phyloP scores from a whole-genome alignment of 2,888 invertebrate genomes.

The Cataglyphis cursor region DNA sequence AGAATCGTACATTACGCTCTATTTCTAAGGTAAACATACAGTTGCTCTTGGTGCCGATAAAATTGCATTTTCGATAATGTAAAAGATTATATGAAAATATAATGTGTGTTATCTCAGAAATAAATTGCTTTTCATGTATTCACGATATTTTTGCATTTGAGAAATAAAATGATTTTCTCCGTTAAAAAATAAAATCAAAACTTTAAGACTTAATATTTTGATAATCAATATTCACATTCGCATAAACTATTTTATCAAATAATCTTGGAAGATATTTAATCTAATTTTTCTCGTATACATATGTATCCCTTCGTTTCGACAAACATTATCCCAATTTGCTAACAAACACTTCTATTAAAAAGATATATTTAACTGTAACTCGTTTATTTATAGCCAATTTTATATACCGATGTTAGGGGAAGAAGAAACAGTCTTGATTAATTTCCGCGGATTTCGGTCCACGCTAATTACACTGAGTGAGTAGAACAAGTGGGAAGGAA shows the following conservation, averaged over 20 bases:
- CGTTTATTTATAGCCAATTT: slow-evolving; percentile 26
- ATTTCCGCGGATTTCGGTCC: slow-evolving; percentile 65
- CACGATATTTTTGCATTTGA: background rate
- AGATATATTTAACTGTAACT: slow-evolving; percentile 21
- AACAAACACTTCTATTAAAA: slow-evolving; percentile 16
- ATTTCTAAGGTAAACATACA: slow-evolving; percentile 44
- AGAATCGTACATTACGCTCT: slow-evolving; percentile 49
- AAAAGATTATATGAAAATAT: slow-evolving; percentile 5
- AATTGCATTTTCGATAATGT: slow-evolving; percentile 12
- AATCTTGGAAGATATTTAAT: background rate
- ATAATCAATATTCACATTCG: background rate
- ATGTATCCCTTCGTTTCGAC: background rate
- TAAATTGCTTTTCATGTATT: background rate
- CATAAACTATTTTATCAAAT: background rate
- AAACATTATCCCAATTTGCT: background rate
- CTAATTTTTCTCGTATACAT: background rate
- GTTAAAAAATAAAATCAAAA: background rate
- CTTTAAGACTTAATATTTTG: background rate
- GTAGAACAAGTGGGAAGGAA: slow-evolving; percentile 46
- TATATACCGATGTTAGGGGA: slow-evolving; percentile 3
- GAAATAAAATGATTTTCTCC: background rate
- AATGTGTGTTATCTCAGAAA: background rate
- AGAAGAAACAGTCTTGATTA: slow-evolving; percentile 62
- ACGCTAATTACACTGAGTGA: slow-evolving; percentile 67
- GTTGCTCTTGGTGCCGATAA: slow-evolving; percentile 6